phyloP scores from a whole-genome alignment of 2,113 vertebrate genomes.

The Peromyscus maniculatus region DNA sequence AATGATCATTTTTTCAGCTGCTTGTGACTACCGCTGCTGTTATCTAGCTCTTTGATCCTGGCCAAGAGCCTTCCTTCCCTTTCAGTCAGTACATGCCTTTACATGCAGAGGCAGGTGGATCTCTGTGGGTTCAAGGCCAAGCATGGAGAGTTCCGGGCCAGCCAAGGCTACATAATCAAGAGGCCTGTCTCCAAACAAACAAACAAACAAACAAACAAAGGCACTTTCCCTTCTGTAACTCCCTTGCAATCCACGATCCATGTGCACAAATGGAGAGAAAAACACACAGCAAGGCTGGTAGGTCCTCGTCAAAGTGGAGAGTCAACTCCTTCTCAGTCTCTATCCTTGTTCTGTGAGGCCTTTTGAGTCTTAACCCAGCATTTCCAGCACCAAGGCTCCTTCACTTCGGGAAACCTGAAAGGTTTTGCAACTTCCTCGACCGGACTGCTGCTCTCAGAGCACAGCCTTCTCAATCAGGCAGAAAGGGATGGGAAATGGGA shows the following conservation, averaged over 20 bases:
- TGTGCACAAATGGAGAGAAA: neutral
- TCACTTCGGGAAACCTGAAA: neutral
- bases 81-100: neutral
- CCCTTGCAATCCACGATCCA: neutral
- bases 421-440: conserved; percentile 6
- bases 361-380: conserved; percentile 14
- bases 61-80: conserved; percentile 3
- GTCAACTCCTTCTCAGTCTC: neutral
- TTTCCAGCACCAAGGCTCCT: neutral
- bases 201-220: neutral
- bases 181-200: neutral
- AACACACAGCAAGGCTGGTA: neutral
- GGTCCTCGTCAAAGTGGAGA: neutral
- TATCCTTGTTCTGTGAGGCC: neutral
- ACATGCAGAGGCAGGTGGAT: neutral
- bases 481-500: neutral
- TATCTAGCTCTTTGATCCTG: neutral
- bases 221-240: neutral
- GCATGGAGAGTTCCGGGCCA: neutral
- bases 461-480: neutral
- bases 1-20: neutral
- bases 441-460: neutral
- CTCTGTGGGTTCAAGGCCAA: neutral
- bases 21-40: neutral
- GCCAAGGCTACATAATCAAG: neutral